Base-by-base conservation (phyloP, 2,888 invertebrate genomes). In the Ischnura elegans region DNA sequence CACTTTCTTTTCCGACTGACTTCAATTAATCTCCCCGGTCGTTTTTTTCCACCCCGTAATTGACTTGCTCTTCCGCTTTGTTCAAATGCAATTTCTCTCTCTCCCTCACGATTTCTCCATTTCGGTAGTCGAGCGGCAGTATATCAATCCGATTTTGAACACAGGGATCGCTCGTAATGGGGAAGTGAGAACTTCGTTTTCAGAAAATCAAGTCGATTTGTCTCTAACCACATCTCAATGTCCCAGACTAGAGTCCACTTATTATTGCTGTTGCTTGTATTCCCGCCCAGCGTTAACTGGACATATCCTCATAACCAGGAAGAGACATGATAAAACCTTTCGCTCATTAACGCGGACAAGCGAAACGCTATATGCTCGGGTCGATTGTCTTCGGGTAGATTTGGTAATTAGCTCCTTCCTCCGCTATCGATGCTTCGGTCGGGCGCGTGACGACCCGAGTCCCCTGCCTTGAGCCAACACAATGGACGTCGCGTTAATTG, bases 401-500 rank as follows among this genome's bases (percentile, higher is more conserved):
- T 87, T 55, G 87, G 90, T 90, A 61, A 61, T 90, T 90, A 55
- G 21, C 61, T 90, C 43, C 42, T 42, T 21, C 61, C 25, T n/a
- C 90, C 90, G 90, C 66, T 61, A 90, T 90, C 90, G 90, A 90
- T 61, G 90, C 90, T 4, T 25, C 43, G 61, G 61, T 66, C 42
- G 61, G 61, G n/a, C 43, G 61, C 66, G 61, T 55, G 55, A 55
- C 25, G 55, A 55, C 25, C 61, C 16, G 43, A 25, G 55, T 21
- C 42, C 42, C 51, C 87, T 55, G 51, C 51, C 42, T 36, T 55
- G n/a, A 16, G 61, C 61, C 43, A 90, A 90, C 61, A 90, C 90
- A 90, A 90, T 90, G 90, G 55, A 36, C 29, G 51, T 47, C 43
- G 61, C 90, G 90, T 90, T 90, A 90, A 90, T 90, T 90, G 90